Base-by-base conservation (phyloP, 2,888 invertebrate genomes). In the Melieria picta region DNA sequence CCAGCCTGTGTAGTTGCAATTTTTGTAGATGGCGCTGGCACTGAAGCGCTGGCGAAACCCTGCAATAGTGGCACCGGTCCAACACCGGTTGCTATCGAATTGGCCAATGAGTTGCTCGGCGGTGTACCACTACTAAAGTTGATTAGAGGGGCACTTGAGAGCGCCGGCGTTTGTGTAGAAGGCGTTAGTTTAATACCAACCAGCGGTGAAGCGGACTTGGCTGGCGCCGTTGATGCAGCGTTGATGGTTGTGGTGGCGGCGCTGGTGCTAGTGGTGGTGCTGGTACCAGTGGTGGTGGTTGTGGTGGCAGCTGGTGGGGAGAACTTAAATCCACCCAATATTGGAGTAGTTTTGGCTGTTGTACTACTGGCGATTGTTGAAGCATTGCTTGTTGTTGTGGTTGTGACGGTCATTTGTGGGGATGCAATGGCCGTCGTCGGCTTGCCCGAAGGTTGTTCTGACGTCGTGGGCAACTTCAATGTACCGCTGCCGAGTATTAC, bases 171-270 rank as follows among this genome's bases (percentile, higher is more conserved):
- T 16, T 69, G 43, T 3, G 61, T 67, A 57, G 63, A 58, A 7
- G 74, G 72, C n/a, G 74, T 68, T 43, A 79, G 65, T 65, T 77
- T 77, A 4, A 79, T 60, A 7, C 76, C 77, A 50, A 75, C 74
- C 60, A 78, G 71, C 11, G 74, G 73, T 6, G 77, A 69, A 10
- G 71, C 57, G 5, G 74, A 65, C 30, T 72, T 75, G 1, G 69
- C 60, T 42, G 72, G 10, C 9, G 50, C 11, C 63, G 57, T 65
- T 2, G 7, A 47, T 55, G 74, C 5, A 46, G 50, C 5, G n/a
- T 43, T 66, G 56, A 60, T 42, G 62, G 74, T 43, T 7, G 76
- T 43, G 1, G 67, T 46, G 47, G 73, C 16, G 10, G 0, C 57
- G 48, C 11, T 66, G 10, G 7, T 64, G 13, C 9, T 43, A 9